A percentile compares a stretch with the other conserved stretches of the same genome.
These are phyloP conservation scores for Oenanthe oenanthe DNA, from an alignment of 2,113 vertebrate species.

Conservation along the genomic window DNA sequence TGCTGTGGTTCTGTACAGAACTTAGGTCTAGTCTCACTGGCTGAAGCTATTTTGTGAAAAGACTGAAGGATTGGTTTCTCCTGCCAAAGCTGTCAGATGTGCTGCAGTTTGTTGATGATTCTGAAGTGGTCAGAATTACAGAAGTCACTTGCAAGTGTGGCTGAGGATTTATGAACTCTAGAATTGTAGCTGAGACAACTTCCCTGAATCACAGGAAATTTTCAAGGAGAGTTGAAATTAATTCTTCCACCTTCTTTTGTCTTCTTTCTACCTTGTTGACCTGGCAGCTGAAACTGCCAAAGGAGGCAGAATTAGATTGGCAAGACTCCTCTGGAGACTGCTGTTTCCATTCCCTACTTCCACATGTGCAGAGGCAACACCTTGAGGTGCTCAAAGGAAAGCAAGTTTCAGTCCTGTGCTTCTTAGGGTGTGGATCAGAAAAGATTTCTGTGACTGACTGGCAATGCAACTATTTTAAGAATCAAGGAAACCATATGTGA, in stretches of 20 bases:
- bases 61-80: not conserved
- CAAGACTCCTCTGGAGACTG: not conserved
- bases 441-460: not conserved
- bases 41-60: not conserved
- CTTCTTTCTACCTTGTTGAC: not conserved
- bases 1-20: not conserved
- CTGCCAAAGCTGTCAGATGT: not conserved
- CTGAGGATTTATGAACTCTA: not conserved
- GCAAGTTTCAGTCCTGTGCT: rapidly evolving
- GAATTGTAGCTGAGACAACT: not conserved
- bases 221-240: not conserved
- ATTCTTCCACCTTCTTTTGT: not conserved
- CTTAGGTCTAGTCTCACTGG: not conserved
- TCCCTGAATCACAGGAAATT: not conserved
- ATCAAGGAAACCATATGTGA: not conserved
- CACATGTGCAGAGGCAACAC: not conserved
- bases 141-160: not conserved
- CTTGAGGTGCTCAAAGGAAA: not conserved
- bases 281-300: not conserved
- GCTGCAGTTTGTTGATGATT: not conserved
- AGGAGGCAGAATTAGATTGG: not conserved
- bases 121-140: not conserved
- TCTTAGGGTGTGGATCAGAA: not conserved
- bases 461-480: not conserved
- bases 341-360: not conserved